A percentile compares a stretch with the other conserved stretches of the same genome.
These are phyloP conservation scores for Drosophila kanekoi DNA, from an alignment of 2,888 invertebrate species.

Conservation along the genomic window DNA sequence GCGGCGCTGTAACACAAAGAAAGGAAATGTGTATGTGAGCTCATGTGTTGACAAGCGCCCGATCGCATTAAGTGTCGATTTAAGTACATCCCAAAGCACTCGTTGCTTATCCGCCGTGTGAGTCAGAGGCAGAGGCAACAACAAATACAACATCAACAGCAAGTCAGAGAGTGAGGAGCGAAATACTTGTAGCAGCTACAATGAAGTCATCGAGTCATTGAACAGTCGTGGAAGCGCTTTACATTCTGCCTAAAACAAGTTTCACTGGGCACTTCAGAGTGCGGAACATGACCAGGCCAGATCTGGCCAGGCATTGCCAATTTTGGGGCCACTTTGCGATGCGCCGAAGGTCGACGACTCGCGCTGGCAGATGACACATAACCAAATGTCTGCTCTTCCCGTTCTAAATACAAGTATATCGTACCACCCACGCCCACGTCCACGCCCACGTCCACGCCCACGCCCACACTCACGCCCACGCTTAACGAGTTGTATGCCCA, in stretches of 20 bases:
- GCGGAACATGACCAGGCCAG: conserved; percentile 18
- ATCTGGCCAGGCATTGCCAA: conserved; percentile 23
- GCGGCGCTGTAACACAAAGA: conserved; percentile 39
- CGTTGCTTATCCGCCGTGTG: conserved; percentile 47
- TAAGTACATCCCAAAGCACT: conserved; percentile 8
- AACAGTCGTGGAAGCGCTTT: conserved; percentile 35
- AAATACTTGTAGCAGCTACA: conserved; percentile 9
- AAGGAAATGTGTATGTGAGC: conserved; percentile 22
- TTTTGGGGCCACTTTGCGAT: conserved; percentile 16
- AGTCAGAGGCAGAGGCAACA: conserved; percentile 32
- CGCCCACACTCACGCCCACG: background rate
- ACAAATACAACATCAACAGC: conserved; percentile 1
- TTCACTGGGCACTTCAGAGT: conserved; percentile 13
- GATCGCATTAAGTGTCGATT: conserved; percentile 19
- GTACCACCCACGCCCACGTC: conserved; percentile 1
- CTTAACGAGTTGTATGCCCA: background rate
- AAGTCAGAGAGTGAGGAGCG: background rate
- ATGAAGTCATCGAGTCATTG: conserved; percentile 43
- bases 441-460: background rate
- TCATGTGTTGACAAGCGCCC: conserved; percentile 13
- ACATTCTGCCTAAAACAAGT: conserved; percentile 38
- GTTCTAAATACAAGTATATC: conserved; percentile 4
- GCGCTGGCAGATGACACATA: conserved; percentile 28
- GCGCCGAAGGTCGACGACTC: conserved; percentile 38
- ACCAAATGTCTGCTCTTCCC: conserved; percentile 4